A percentile compares a stretch with the other conserved stretches of the same genome.
phyloP scores from a whole-genome alignment of 1,140 invertebrate genomes.

The Tetranychus cinnabarinus region DNA sequence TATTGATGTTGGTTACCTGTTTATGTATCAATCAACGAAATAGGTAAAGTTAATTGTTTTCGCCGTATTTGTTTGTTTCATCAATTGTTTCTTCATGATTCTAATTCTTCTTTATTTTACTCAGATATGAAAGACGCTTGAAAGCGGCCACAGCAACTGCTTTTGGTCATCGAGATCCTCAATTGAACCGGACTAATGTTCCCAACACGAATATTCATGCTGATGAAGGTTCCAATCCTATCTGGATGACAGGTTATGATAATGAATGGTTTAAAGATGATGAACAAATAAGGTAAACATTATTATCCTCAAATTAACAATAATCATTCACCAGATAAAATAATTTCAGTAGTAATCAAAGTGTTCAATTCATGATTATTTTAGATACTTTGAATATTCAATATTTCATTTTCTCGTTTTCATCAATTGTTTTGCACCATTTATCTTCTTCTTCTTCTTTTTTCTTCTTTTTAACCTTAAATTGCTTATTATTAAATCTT shows the following conservation, averaged over 20 bases:
- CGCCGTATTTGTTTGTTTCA: conserved; percentile 11
- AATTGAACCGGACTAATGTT: conserved; percentile 50
- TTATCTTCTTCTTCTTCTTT: no score
- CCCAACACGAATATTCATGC: conserved; percentile 86
- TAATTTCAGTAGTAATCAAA: background rate
- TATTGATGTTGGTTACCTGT: conserved; percentile 48
- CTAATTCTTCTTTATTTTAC: background rate
- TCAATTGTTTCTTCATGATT: conserved; percentile 9
- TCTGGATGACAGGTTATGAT: conserved; percentile 79
- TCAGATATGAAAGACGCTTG: conserved; percentile 51
- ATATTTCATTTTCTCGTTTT: background rate
- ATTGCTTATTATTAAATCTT: no score
- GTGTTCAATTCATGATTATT: background rate
- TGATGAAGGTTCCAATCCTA: conserved; percentile 75
- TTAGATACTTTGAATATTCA: no score
- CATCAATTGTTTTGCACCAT: no score
- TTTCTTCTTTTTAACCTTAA: no score
- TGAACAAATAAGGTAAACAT: conserved; percentile 23
- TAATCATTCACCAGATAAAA: conserved; percentile 3
- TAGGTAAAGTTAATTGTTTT: conserved; percentile 19
- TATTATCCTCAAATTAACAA: background rate
- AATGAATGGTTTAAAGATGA: conserved; percentile 71
- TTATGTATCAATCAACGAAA: conserved; percentile 56
- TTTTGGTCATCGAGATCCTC: conserved; percentile 31
- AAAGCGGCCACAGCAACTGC: conserved; percentile 78